Percentiles rank a stretch among this genome's conserved stretches.
Evolutionary conservation across 2,797 vertebrate genomes (phyloP).

Genomic region (Melanotaenia nigrans): DNA sequence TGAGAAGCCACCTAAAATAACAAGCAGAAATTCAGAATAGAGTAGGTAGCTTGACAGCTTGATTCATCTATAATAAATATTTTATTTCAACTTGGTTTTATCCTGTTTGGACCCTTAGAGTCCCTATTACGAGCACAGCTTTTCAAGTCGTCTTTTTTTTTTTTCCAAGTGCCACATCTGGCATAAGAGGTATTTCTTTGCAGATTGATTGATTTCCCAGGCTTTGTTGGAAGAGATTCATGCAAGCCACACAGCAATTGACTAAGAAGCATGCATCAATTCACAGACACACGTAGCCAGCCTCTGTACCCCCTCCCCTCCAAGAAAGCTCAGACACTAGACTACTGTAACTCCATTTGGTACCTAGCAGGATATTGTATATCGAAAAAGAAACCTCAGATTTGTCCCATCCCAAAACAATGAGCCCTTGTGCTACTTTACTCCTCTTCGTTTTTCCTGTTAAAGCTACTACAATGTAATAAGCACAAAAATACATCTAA

Average conservation of each 20-base stretch:
- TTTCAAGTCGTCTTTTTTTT: conserved; percentile 56
- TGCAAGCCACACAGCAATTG: conserved; percentile 67
- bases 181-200: conserved; percentile 68
- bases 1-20: conserved; percentile 70
- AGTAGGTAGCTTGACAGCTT: conserved; percentile 61
- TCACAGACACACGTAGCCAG: conserved; percentile 65
- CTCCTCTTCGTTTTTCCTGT: conserved; percentile 31
- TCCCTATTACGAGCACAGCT: conserved; percentile 57
- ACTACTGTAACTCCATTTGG: conserved; percentile 75
- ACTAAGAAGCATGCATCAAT: conserved; percentile 72
- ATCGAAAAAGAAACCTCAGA: conserved; percentile 82
- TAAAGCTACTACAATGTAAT: conserved; percentile 59
- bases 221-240: conserved; percentile 71
- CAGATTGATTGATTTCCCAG: conserved; percentile 81
- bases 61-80: conserved; percentile 69
- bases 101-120: conserved; percentile 51
- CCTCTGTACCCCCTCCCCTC: conserved; percentile 25
- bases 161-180: conserved; percentile 74
- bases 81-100: conserved; percentile 53
- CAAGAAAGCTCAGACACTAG: conserved; percentile 64
- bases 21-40: conserved; percentile 53
- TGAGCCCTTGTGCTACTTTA: conserved; percentile 71
- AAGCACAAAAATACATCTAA: conserved; percentile 37
- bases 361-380: conserved; percentile 82
- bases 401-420: conserved; percentile 79